A percentile compares a stretch with the other conserved stretches of the same genome.
Evolutionary conservation across 2,888 invertebrate species (phyloP).

Genomic region (Hyposoter didymator): DNA sequence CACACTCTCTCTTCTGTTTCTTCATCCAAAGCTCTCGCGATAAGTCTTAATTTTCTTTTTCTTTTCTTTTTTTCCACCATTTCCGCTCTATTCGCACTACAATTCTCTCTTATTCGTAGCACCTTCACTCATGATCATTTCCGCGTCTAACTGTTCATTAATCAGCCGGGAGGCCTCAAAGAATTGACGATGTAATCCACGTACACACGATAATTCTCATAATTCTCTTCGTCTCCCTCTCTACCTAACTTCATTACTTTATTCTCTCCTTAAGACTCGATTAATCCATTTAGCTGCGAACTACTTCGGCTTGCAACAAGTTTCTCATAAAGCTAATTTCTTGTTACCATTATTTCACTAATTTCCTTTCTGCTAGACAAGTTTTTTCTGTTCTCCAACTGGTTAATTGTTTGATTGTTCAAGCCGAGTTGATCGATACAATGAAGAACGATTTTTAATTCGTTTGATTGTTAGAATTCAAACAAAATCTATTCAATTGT

Average conservation of each 20-base stretch:
- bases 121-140: slow-evolving; percentile 51
- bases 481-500: neutral
- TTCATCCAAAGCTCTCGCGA: slow-evolving; percentile 36
- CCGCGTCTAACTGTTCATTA: slow-evolving; percentile 53
- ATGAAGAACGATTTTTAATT: neutral
- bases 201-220: slow-evolving; percentile 20
- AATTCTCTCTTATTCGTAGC: slow-evolving; percentile 15
- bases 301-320: slow-evolving; percentile 40
- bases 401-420: slow-evolving; percentile 1
- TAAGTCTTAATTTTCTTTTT: slow-evolving; percentile 22
- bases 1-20: slow-evolving; percentile 42
- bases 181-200: slow-evolving; percentile 47
- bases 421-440: slow-evolving; percentile 7
- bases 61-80: slow-evolving; percentile 22
- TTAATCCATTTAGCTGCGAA: slow-evolving; percentile 57
- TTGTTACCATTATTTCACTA: slow-evolving; percentile 31
- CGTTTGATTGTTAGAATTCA: neutral
- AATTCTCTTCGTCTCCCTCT: slow-evolving; percentile 22
- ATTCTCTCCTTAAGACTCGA: slow-evolving; percentile 39
- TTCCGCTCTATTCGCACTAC: neutral
- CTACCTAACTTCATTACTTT: slow-evolving; percentile 47
- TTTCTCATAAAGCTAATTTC: slow-evolving; percentile 49
- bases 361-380: neutral
- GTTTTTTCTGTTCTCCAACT: neutral
- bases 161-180: slow-evolving; percentile 27